phyloP scores from a whole-genome alignment of 2,113 vertebrate genomes.

The Bucco capensis region DNA sequence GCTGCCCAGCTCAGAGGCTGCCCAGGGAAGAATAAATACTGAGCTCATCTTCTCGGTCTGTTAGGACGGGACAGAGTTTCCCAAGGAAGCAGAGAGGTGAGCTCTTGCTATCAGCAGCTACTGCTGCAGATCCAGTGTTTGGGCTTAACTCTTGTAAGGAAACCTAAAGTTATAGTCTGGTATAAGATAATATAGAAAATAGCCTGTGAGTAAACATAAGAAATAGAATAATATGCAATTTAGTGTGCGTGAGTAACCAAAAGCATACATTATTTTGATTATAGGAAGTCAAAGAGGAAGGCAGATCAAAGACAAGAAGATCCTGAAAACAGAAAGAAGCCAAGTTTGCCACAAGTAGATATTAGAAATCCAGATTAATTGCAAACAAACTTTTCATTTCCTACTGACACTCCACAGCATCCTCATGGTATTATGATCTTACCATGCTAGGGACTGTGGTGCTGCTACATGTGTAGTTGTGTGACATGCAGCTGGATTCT shows the following conservation, averaged over 20 bases:
- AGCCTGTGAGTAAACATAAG: background rate
- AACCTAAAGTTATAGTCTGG: background rate
- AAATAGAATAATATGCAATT: background rate
- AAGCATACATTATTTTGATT: background rate
- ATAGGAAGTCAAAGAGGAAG: background rate
- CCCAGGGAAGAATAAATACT: background rate
- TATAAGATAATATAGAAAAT: background rate
- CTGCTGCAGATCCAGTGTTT: background rate
- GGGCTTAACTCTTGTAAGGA: background rate
- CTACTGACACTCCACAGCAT: background rate
- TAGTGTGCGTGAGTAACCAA: background rate
- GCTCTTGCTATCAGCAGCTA: background rate
- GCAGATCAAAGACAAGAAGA: background rate
- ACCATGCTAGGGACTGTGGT: background rate
- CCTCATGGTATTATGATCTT: background rate
- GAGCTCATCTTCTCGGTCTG: background rate
- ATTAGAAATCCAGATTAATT: background rate
- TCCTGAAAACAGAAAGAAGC: background rate
- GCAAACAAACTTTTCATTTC: background rate
- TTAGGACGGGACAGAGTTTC: background rate
- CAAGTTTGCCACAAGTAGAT: background rate
- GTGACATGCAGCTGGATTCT: background rate
- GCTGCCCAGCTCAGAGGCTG: background rate
- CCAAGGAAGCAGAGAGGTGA: background rate
- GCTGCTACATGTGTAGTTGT: background rate